Evolutionary conservation across 2,797 vertebrate species (phyloP), one percentile per base, ranked within the genome.

Genomic region (Acanthopagrus latus): DNA sequence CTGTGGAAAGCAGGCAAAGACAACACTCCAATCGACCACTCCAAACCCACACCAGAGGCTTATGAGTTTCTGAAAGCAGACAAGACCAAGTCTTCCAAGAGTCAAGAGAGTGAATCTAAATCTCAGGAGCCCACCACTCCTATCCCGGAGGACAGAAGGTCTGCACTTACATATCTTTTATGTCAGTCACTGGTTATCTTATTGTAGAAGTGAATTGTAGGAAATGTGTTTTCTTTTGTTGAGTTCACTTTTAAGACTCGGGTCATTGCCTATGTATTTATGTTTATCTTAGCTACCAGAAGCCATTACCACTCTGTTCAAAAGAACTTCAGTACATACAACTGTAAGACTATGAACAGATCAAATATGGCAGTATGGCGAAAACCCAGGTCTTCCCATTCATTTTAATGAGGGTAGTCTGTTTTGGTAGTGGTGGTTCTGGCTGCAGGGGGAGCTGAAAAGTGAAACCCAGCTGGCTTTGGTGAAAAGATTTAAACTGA

Each of bases 1-100:
- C 94, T 97, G 50, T 99, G 98, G 98, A 97, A 98, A 92, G 95
- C 96, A 0, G 98, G 98, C 50, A 99, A 99, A 80, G 98, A 99
- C 9, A 93, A 91, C 44, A 75, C 91, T 6, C 91, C 94, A 23
- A 97, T 99, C 14, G 97, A 99, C 91, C 98, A 99, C 73, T 91
- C 95, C 63, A 96, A 96, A 90, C 94, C 95, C 81, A 97, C 97
- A 76, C 90, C 93, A 1, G 97, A 97, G 84, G 96, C 96, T 0
- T 93, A 94, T 0, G 95, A 96, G 74, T 96, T 97, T 71, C 91
- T 88, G 43, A 84, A 23, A 17, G 88, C 78, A 4, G 80, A 76
- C 21, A 75, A 86, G 23, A 58, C 5, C 0, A 63, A 82, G 60
- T 44, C 43, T 44, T 44, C 10, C 23, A 66, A 87, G n/a, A 59